These are phyloP conservation scores for Andrena marginata DNA, from an alignment of 2,888 invertebrate genomes.

Conservation along the genomic window DNA sequence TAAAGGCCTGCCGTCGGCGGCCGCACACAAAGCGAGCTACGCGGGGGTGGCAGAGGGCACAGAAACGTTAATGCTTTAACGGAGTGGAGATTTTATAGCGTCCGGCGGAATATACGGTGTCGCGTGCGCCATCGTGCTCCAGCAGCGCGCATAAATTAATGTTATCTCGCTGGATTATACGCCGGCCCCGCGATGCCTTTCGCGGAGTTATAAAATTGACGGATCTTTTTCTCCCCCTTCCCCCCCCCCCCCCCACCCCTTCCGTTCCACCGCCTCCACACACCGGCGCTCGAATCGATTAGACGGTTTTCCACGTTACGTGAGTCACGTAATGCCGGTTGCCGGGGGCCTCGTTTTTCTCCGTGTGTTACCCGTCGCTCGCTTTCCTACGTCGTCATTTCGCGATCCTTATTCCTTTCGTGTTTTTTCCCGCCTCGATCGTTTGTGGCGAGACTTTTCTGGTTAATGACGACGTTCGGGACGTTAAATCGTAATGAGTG, in stretches of 20 bases:
- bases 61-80: conserved; percentile 53
- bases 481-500: too few relatives aligned
- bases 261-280: background rate
- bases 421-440: too few relatives aligned
- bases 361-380: background rate
- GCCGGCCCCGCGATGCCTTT: conserved; percentile 46
- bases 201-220: conserved; percentile 60
- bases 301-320: conserved; percentile 53
- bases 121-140: conserved; percentile 62
- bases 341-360: background rate
- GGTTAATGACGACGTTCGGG: too few relatives aligned
- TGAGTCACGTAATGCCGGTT: conserved; percentile 62
- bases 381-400: too few relatives aligned
- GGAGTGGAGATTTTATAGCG: conserved; percentile 55
- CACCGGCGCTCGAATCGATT: conserved; percentile 44
- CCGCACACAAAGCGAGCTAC: conserved; percentile 1
- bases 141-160: conserved; percentile 67
- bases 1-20: conserved; percentile 3
- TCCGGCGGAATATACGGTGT: conserved; percentile 42
- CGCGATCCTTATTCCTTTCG: too few relatives aligned
- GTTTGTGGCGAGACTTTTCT: too few relatives aligned
- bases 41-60: background rate
- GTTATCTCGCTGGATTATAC: conserved; percentile 64
- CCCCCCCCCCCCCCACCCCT: too few relatives aligned
- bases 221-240: conserved; percentile 52